Percentiles rank a stretch among this genome's conserved stretches.
Evolutionary conservation across 2,888 invertebrate genomes (phyloP).

Genomic region (Ochropleura plecta): DNA sequence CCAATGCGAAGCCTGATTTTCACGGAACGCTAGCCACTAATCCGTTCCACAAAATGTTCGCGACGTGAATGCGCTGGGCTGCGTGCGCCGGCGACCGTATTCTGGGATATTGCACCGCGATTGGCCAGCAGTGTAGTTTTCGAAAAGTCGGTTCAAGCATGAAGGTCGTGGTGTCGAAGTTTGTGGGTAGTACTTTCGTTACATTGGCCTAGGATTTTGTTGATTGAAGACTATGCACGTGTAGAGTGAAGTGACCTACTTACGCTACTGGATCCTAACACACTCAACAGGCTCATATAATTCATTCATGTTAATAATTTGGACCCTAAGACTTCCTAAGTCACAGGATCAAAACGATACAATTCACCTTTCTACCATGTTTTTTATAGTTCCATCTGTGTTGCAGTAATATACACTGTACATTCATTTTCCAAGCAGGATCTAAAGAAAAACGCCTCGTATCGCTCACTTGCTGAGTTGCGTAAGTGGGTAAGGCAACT

Average conservation of each 20-base stretch:
- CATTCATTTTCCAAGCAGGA: constrained; percentile 24
- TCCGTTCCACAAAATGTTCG: constrained; percentile 82
- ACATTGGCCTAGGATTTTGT: background rate
- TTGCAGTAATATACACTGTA: background rate
- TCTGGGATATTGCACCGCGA: constrained; percentile 72
- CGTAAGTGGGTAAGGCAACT: constrained; percentile 51
- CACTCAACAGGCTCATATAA: background rate
- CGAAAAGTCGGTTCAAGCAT: constrained; percentile 63
- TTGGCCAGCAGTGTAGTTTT: constrained; percentile 58
- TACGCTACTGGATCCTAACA: background rate
- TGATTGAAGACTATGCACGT: constrained; percentile 6
- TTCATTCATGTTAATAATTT: background rate
- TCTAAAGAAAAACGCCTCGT: constrained; percentile 37
- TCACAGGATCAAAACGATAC: background rate
- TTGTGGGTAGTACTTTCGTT: constrained; percentile 33
- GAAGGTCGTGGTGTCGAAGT: constrained; percentile 63
- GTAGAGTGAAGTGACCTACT: constrained; percentile 25
- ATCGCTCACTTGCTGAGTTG: constrained; percentile 42
- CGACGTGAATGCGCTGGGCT: constrained; percentile 67
- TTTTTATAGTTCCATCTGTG: too few relatives aligned
- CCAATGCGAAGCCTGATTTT: constrained; percentile 84
- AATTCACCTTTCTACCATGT: background rate
- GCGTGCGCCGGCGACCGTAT: constrained; percentile 70
- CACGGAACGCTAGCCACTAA: constrained; percentile 84
- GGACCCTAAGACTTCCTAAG: background rate